phyloP scores from a whole-genome alignment of 2,797 vertebrate genomes.

The Mormyrops attenuatus region DNA sequence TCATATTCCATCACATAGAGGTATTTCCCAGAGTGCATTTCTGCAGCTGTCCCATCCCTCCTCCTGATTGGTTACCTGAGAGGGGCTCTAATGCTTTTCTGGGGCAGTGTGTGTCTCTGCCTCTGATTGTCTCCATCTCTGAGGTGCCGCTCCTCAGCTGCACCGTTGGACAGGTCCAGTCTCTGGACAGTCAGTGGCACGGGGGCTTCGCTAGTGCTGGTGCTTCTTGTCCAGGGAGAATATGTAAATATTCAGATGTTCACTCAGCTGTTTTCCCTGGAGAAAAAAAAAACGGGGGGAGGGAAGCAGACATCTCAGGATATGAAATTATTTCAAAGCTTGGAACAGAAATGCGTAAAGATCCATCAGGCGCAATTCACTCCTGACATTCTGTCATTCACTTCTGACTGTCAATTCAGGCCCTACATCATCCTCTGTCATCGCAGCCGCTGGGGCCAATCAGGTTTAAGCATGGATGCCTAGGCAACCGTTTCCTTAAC shows the following conservation, averaged over 20 bases:
- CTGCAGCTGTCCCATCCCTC: neutral
- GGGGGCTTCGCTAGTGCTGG: conserved; percentile 35
- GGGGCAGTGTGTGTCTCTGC: neutral
- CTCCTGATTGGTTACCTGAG: conserved; percentile 19
- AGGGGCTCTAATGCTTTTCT: neutral
- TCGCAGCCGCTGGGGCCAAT: neutral
- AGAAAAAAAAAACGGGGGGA: neutral
- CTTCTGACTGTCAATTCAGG: neutral
- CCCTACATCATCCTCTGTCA: neutral
- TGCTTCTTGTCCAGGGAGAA: conserved; percentile 48
- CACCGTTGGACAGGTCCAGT: neutral
- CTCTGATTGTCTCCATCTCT: neutral
- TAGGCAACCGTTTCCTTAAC: neutral
- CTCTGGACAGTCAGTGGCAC: conserved; percentile 15
- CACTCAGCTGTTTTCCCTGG: conserved; percentile 50
- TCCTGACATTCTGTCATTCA: neutral
- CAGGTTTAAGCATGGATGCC: neutral
- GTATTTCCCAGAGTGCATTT: neutral
- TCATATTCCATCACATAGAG: neutral
- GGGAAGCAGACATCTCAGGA: neutral
- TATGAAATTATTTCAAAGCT: neutral
- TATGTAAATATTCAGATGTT: conserved; percentile 48
- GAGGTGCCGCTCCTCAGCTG: neutral
- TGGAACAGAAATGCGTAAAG: neutral
- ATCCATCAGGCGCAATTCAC: neutral